Evolutionary conservation across 2,113 vertebrate genomes (phyloP).

Genomic region (Mesembrinibis cayennensis): DNA sequence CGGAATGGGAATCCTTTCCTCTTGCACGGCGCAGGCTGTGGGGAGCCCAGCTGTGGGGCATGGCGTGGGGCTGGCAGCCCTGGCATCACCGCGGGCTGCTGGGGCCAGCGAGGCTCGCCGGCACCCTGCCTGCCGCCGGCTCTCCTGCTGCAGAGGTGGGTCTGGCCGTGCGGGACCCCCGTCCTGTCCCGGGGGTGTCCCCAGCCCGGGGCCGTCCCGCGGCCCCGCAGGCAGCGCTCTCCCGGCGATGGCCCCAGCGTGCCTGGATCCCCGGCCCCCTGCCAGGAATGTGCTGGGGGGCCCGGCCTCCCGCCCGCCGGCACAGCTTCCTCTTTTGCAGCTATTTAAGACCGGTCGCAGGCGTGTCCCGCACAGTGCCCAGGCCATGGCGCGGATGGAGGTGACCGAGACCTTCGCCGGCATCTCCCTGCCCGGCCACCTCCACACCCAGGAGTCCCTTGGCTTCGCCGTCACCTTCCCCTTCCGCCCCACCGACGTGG

Average conservation of each 20-base stretch:
- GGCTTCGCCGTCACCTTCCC: slow-evolving; percentile 69
- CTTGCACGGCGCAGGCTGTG: fast-evolving
- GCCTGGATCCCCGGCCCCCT: background rate
- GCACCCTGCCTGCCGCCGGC: fast-evolving
- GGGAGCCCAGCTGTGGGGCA: fast-evolving
- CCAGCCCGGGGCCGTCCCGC: background rate
- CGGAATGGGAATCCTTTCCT: too few relatives aligned
- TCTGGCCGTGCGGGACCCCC: background rate
- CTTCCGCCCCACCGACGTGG: slow-evolving; percentile 76
- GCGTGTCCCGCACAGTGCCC: background rate
- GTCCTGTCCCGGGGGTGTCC: background rate
- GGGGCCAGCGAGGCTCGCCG: fast-evolving
- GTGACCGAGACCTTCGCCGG: slow-evolving; percentile 74
- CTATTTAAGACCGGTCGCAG: background rate
- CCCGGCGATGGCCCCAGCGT: background rate
- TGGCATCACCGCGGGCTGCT: background rate
- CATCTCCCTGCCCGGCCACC: slow-evolving; percentile 79
- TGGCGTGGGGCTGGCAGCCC: background rate
- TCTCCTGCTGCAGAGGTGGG: fast-evolving
- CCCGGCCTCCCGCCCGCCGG: background rate
- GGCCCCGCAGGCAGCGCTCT: background rate
- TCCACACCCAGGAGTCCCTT: slow-evolving; percentile 81
- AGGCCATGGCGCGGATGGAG: slow-evolving; percentile 77
- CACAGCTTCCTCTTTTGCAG: slow-evolving; percentile 33
- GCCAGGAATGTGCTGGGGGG: slow-evolving; percentile 32